Conservation (phyloP, 2,113 vertebrate genomes). For the Laticauda colubrina region DNA sequence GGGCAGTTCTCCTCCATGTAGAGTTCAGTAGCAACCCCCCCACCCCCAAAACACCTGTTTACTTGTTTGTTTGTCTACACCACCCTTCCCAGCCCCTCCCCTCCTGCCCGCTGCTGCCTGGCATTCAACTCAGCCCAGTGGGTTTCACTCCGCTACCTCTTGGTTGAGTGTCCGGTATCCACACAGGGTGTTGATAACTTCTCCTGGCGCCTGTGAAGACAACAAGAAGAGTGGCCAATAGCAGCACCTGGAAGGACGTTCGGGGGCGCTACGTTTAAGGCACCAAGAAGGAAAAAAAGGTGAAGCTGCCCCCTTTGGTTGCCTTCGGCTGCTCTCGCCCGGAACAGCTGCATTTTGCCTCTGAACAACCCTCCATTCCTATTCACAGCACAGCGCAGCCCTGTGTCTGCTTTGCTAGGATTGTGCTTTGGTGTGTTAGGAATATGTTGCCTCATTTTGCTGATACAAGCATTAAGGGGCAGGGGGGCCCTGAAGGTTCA, state of each 20-base stretch:
- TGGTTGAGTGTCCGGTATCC: conserved; percentile 77
- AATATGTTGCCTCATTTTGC: no score
- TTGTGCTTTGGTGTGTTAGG: no score
- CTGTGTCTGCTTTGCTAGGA: no score
- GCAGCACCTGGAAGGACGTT: no score
- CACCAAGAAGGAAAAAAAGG: neutral
- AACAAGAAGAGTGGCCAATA: conserved; percentile 17
- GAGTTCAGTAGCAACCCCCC: neutral
- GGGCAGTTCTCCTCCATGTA: neutral
- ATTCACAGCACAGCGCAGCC: no score
- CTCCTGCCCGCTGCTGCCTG: neutral
- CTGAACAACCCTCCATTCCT: no score
- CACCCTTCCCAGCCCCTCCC: neutral
- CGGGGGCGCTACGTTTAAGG: neutral
- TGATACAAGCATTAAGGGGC: no score
- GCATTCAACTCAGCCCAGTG: neutral
- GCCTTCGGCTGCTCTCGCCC: no score
- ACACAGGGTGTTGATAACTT: conserved; percentile 84
- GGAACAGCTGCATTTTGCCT: no score
- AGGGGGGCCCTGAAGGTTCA: no score
- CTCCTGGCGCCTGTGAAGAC: conserved; percentile 68
- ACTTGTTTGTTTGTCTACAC: neutral
- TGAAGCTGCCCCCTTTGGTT: no score
- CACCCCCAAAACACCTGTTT: neutral
- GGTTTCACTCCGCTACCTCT: conserved; percentile 62